Base-by-base conservation (phyloP, 2,113 vertebrate species). In the Nesoenas mayeri region DNA sequence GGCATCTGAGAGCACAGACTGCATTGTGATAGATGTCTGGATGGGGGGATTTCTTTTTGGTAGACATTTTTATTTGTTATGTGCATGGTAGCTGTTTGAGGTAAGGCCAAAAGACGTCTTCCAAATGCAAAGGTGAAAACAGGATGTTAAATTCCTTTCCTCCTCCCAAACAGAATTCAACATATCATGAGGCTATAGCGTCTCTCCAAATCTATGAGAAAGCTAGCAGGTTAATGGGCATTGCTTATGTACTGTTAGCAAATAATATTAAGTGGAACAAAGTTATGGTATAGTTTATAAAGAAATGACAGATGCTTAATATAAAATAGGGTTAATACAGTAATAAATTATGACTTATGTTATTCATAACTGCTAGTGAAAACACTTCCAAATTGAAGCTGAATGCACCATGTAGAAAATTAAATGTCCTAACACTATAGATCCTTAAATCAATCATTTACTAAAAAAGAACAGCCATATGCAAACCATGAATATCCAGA, bases 361-460 rank as follows among this genome's bases (percentile, higher is more conserved):
- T 91, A 65, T 54, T 85, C 36, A 36, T 81, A 95, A 89, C 70
- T 82, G 53, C 32, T 77, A 40, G 34, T 72, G 44, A 94, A 95
- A 95, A 87, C 38, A 75, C 28, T 75, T 79, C 44, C 31, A 93
- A 88, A 93, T 28, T 79, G 70, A 89, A 89, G 58, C 32, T 81
- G 65, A 93, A 81, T 50, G 40, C 38, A 84, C 75, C 34, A 79
- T 28, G 62, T 69, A 85, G 71, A 95, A 87, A 91, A 91, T 87
- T 65, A 69, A 61, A 85, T 61, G 40, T 85, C 62, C n/a, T 69
- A 89, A 87, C 17, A 72, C 87, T 77, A 92, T 87, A 89, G 89
- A 89, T 79, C 74, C 89, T 81, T 44, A 79, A 73, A 74, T 31
- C 15, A 91, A 50, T 72, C 79, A 42, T 84, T 85, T 75, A 82